Percentiles rank a stretch among this genome's conserved stretches.
These are phyloP conservation scores for Mechanitis messenoides DNA, from an alignment of 2,888 invertebrate species.

Conservation along the genomic window DNA sequence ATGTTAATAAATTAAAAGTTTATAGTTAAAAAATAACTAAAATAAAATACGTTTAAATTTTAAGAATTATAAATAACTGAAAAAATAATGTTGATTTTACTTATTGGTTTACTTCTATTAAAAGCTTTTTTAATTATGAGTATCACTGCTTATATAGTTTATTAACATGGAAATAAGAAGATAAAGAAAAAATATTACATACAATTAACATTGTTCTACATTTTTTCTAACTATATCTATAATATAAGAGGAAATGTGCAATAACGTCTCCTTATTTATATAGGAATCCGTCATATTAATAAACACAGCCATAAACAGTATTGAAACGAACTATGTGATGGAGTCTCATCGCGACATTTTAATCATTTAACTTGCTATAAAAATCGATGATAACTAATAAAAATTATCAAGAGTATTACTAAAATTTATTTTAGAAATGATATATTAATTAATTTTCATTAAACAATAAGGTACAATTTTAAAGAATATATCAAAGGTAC, in stretches of 20 bases:
- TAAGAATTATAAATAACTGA: too few relatives aligned
- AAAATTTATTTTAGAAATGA: too few relatives aligned
- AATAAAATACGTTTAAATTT: too few relatives aligned
- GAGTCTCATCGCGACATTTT: constrained; percentile 18
- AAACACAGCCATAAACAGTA: constrained; percentile 24
- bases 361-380: constrained; percentile 17
- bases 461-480: too few relatives aligned
- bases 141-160: too few relatives aligned
- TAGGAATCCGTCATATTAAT: constrained; percentile 22
- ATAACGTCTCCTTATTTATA: constrained; percentile 25
- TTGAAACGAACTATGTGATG: constrained; percentile 18
- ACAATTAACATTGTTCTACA: not conserved
- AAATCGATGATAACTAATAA: constrained; percentile 15
- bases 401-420: not conserved
- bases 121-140: too few relatives aligned
- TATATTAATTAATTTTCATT: too few relatives aligned
- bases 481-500: not conserved
- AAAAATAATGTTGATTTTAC: too few relatives aligned
- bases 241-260: constrained; percentile 19
- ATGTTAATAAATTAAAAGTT: too few relatives aligned
- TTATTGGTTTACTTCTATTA: too few relatives aligned
- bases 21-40: too few relatives aligned
- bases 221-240: constrained; percentile 14
- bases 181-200: not conserved
- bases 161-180: too few relatives aligned